A percentile compares a stretch with the other conserved stretches of the same genome.
Conservation (phyloP, 1,140 invertebrate species). For the Bombus cullumanus region DNA sequence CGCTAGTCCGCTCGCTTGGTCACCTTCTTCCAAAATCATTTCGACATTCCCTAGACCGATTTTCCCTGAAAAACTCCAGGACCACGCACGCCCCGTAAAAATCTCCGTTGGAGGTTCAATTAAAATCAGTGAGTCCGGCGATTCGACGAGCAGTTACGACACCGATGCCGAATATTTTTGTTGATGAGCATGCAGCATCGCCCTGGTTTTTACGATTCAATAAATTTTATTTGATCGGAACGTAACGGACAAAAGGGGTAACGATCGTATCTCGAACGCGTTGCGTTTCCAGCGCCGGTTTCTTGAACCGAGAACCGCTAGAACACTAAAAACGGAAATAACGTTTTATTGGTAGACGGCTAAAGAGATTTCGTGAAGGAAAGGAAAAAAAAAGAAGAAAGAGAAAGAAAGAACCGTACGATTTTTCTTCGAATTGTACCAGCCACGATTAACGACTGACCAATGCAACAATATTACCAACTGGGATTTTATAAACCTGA, state of each 20-base stretch:
- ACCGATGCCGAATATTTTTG: constrained; percentile 59
- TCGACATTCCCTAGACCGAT: not conserved
- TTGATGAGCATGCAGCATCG: constrained; percentile 58
- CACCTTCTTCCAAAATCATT: not conserved
- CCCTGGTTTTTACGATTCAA: constrained; percentile 59
- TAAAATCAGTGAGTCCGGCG: constrained; percentile 26
- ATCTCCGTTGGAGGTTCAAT: constrained; percentile 51
- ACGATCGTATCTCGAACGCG: constrained; percentile 50
- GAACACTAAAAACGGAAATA: constrained; percentile 62
- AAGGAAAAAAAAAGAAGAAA: not conserved
- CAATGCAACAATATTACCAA: constrained; percentile 17
- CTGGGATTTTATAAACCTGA: constrained; percentile 25
- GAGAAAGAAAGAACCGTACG: not conserved
- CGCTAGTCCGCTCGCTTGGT: no score
- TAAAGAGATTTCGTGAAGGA: not conserved
- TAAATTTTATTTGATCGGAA: constrained; percentile 64
- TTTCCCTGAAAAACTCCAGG: not conserved
- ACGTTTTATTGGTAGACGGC: constrained; percentile 53
- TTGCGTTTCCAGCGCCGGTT: constrained; percentile 35
- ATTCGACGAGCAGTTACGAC: constrained; percentile 10
- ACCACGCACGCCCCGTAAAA: constrained; percentile 36
- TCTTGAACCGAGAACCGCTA: not conserved
- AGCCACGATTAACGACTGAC: not conserved
- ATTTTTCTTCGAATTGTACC: constrained; percentile 15
- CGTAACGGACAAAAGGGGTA: constrained; percentile 63